Conservation (phyloP, 2,888 invertebrate species). For the Chydorus sphaericus region DNA sequence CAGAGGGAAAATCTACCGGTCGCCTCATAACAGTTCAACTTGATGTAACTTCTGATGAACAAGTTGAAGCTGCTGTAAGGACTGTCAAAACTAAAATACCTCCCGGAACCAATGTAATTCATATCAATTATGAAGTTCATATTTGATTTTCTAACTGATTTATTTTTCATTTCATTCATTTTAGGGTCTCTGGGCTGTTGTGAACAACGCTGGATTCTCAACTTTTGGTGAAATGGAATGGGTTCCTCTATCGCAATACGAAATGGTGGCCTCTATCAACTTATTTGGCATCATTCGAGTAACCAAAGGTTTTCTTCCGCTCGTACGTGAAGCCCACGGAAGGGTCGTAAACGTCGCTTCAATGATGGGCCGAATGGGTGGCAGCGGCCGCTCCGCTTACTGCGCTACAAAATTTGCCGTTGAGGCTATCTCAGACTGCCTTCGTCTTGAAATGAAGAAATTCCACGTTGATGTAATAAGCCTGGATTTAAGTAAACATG, state of each 20-base stretch:
- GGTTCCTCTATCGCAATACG: slow-evolving; percentile 65
- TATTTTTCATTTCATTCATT: not conserved
- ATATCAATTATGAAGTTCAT: not conserved
- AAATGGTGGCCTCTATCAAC: slow-evolving; percentile 37
- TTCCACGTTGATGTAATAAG: slow-evolving; percentile 32
- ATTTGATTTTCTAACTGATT: not conserved
- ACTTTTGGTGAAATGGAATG: slow-evolving; percentile 82
- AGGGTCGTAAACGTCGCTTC: slow-evolving; percentile 9
- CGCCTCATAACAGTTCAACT: slow-evolving; percentile 51
- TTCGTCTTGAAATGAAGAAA: slow-evolving; percentile 53
- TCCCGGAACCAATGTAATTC: not conserved
- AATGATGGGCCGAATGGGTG: slow-evolving; percentile 45
- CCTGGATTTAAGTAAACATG: no score
- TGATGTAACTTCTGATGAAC: slow-evolving; percentile 64
- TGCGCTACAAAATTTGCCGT: slow-evolving; percentile 57
- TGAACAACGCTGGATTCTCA: slow-evolving; percentile 78
- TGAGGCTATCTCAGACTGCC: slow-evolving; percentile 62
- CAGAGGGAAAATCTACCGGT: slow-evolving; percentile 7
- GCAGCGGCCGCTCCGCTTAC: slow-evolving; percentile 66
- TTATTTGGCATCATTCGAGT: slow-evolving; percentile 30
- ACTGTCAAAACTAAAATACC: slow-evolving; percentile 43
- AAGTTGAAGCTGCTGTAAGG: slow-evolving; percentile 59
- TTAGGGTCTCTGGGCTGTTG: slow-evolving; percentile 63
- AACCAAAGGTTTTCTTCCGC: slow-evolving; percentile 30
- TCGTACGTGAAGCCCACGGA: slow-evolving; percentile 23